Evolutionary conservation across 2,113 vertebrate genomes (phyloP), one percentile per base, ranked within the genome.

Genomic region (Heterocephalus glaber): DNA sequence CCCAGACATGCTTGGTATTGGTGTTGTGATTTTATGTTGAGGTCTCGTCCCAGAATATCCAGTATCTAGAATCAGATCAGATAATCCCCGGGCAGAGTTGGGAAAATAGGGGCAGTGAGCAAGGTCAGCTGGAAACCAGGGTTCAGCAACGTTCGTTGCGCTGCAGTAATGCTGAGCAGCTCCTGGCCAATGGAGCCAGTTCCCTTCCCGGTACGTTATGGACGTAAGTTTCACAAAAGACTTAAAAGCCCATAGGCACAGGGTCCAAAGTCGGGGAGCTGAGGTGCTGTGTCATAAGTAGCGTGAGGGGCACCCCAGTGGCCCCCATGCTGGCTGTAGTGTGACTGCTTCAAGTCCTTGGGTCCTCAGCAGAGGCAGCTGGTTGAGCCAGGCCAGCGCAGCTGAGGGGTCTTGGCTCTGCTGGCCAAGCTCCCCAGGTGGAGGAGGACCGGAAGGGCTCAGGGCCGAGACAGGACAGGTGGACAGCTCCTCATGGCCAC

Each of bases 151-250:
- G 13, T 22, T 28, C 8, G 3, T 3, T 4, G 47, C 66, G 47
- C 72, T 65, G 6, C 0, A 20, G 60, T 16, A 3, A 56, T 11
- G 4, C n/a, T 14, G 24, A 41, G 7, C 61, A 11, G 58, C 60
- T 52, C 74, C 35, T 66, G 44, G 35, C 49, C 81, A 41, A 4
- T 5, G 16, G 56, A 58, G n/a, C 26, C 35, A 3, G 41, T 49
- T 49, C 35, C 72, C 38, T 70, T 60, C 33, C 12, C 16, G 10
- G 0, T 17, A 5, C 5, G 1, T 2, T 26, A 16, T 1, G 1
- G 20, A 10, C 76, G 33, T n/a, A 16, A 44, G 9, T 60, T 86
- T 66, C 20, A 1, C 3, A 3, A 20, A 54, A 89, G 60, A 22
- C 41, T 20, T 13, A 11, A 49, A 68, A 52, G 63, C 13, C 44